These are phyloP conservation scores for Strigamia maritima DNA, from an alignment of 2,888 invertebrate species.

Conservation along the genomic window DNA sequence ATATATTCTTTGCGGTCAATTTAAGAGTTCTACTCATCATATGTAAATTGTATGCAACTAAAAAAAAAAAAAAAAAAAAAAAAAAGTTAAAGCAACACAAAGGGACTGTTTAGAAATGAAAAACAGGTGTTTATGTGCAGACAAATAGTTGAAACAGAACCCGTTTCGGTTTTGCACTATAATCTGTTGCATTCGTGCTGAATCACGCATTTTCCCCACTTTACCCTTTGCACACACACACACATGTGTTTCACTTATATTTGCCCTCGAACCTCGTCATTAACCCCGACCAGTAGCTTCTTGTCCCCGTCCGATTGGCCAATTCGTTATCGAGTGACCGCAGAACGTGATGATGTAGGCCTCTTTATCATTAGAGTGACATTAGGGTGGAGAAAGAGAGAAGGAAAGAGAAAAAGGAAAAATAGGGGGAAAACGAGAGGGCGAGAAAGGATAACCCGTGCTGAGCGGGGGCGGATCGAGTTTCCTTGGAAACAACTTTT, in stretches of 20 bases:
- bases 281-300: neutral
- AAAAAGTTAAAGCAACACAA: too few relatives aligned
- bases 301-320: neutral
- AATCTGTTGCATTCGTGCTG: too few relatives aligned
- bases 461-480: neutral
- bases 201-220: neutral
- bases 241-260: neutral
- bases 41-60: too few relatives aligned
- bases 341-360: neutral
- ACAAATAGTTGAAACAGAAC: too few relatives aligned
- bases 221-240: neutral
- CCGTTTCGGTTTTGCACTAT: too few relatives aligned
- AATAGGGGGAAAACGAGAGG: neutral
- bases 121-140: too few relatives aligned
- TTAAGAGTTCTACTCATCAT: too few relatives aligned
- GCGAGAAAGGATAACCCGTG: neutral
- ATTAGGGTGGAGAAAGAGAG: neutral
- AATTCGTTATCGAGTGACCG: slow-evolving; percentile 4
- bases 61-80: too few relatives aligned
- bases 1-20: too few relatives aligned
- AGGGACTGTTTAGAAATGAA: too few relatives aligned
- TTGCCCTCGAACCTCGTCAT: neutral
- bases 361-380: neutral
- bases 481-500: neutral
- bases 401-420: too few relatives aligned